Evolutionary conservation across 2,888 invertebrate species (phyloP).

Genomic region (Megamerina dolium): DNA sequence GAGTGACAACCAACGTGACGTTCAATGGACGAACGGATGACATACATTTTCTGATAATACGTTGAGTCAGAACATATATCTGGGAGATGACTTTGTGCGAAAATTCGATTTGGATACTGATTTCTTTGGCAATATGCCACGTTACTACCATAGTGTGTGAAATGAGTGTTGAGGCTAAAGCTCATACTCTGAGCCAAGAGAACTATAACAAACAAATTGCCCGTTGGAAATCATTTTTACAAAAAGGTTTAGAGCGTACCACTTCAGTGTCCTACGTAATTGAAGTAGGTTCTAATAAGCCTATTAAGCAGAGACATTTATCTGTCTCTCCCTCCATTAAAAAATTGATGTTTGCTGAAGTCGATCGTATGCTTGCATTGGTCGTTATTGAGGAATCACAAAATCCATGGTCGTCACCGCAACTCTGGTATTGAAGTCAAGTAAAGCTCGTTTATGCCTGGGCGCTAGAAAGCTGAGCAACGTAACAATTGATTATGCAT

Average conservation of each 20-base stretch:
- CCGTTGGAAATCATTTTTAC: too few relatives aligned
- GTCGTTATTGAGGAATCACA: constrained; percentile 28
- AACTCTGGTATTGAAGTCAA: constrained; percentile 23
- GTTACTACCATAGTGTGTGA: too few relatives aligned
- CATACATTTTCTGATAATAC: constrained; percentile 4
- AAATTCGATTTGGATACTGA: too few relatives aligned
- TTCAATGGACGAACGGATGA: neutral
- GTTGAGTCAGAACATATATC: constrained; percentile 5
- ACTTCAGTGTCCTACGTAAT: constrained; percentile 9
- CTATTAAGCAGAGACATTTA: constrained; percentile 18
- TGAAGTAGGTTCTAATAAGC: constrained; percentile 10
- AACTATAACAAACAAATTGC: too few relatives aligned
- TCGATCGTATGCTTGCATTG: constrained; percentile 30
- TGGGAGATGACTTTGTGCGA: constrained; percentile 13
- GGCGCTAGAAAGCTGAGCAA: constrained; percentile 29
- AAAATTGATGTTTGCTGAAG: constrained; percentile 19
- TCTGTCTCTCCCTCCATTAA: constrained; percentile 18
- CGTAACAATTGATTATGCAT: too few relatives aligned
- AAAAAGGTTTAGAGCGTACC: constrained; percentile 11
- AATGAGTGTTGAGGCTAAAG: too few relatives aligned
- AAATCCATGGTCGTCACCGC: constrained; percentile 30
- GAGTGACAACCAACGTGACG: neutral
- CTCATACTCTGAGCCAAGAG: too few relatives aligned
- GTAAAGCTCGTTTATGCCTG: constrained; percentile 23
- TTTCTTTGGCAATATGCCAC: too few relatives aligned